Evolutionary conservation across 2,113 vertebrate genomes (phyloP).

Genomic region (Coracopsis vasa): DNA sequence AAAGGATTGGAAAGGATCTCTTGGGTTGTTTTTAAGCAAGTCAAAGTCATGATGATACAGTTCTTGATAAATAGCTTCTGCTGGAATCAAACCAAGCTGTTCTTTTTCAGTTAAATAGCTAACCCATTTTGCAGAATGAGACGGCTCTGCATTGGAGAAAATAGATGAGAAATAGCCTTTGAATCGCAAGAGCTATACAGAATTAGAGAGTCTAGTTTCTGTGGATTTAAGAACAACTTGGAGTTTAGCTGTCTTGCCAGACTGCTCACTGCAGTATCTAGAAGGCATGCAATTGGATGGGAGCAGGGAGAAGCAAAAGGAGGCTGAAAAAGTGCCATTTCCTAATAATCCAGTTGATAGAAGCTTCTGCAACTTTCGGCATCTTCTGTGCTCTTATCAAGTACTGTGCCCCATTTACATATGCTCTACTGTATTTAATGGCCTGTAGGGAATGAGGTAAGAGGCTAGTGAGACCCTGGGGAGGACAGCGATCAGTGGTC

Average conservation of each 20-base stretch:
- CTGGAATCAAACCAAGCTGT: background rate
- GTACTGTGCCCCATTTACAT: background rate
- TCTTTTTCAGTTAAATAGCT: background rate
- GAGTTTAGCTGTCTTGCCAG: background rate
- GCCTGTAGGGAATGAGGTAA: background rate
- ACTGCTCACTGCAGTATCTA: background rate
- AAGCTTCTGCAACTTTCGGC: background rate
- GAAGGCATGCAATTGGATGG: background rate
- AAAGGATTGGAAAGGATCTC: background rate
- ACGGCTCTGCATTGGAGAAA: background rate
- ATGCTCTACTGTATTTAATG: background rate
- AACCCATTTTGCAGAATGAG: background rate
- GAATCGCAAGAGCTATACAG: background rate
- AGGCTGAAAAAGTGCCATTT: background rate
- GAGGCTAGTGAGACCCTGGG: background rate
- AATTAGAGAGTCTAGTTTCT: background rate
- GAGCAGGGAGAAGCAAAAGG: background rate
- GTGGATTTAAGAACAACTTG: background rate
- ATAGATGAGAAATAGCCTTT: constrained; percentile 5
- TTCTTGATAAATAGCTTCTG: background rate
- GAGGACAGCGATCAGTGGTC: background rate
- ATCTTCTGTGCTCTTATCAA: background rate
- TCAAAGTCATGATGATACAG: background rate
- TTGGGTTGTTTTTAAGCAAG: background rate
- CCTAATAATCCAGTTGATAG: background rate